These are phyloP conservation scores for Porphyrio hochstetteri DNA, from an alignment of 2,113 vertebrate genomes.

Conservation along the genomic window DNA sequence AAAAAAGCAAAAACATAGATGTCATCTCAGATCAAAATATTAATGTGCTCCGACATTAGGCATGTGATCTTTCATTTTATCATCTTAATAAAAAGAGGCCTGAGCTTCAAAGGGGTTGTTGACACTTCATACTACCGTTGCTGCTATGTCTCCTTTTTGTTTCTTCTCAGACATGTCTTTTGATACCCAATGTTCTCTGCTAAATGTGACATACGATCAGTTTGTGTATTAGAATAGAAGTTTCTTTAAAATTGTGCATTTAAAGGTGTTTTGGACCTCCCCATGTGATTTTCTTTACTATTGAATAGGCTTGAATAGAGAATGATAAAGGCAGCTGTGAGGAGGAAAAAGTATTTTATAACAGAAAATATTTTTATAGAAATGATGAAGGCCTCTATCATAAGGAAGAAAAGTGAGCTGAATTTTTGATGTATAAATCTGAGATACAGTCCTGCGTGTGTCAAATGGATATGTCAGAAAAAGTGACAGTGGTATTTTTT, in stretches of 20 bases:
- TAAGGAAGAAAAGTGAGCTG: constrained; percentile 18
- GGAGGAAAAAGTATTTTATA: not conserved
- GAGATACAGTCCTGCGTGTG: constrained; percentile 17
- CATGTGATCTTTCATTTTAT: constrained; percentile 23
- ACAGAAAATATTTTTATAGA: not conserved
- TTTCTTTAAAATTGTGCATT: constrained; percentile 39
- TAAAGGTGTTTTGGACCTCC: not conserved
- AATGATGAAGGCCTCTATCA: constrained; percentile 30
- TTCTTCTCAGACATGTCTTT: constrained; percentile 19
- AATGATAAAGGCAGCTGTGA: not conserved
- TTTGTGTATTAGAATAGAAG: not conserved
- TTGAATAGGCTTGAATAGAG: not conserved
- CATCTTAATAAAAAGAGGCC: not conserved
- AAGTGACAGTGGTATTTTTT: constrained; percentile 60
- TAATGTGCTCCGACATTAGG: not conserved
- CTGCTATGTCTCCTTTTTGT: not conserved
- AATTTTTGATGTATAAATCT: constrained; percentile 50
- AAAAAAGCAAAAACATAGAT: not conserved
- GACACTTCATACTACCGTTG: not conserved
- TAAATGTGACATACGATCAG: not conserved
- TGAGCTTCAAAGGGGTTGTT: constrained; percentile 37
- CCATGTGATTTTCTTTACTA: not conserved
- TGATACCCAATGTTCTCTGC: not conserved
- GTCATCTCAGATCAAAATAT: constrained; percentile 21
- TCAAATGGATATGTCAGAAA: constrained; percentile 64